A percentile compares a stretch with the other conserved stretches of the same genome.
Conservation (phyloP, 2,113 vertebrate genomes). For the Falco punctatus region DNA sequence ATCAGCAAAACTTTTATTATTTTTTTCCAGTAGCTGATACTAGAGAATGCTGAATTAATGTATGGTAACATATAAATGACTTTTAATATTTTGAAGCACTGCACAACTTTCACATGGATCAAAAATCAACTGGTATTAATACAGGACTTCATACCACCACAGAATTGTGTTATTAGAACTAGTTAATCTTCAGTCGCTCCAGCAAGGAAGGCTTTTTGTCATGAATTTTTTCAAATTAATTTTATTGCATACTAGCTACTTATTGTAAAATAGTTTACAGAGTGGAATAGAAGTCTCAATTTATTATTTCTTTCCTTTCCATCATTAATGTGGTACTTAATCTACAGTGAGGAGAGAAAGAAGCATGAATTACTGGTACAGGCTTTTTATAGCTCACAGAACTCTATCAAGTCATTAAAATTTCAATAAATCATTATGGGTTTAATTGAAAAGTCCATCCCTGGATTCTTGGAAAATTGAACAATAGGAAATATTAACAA, state of each 20-base stretch:
- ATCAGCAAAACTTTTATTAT: neutral
- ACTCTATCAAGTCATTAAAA: neutral
- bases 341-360: neutral
- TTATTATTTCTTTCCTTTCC: neutral
- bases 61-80: neutral
- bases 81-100: neutral
- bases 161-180: neutral
- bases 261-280: neutral
- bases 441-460: neutral
- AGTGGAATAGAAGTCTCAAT: neutral
- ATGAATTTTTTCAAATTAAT: neutral
- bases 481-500: neutral
- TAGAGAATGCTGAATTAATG: neutral
- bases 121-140: neutral
- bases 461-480: neutral
- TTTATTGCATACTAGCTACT: neutral
- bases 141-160: neutral
- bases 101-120: neutral
- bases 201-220: neutral
- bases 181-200: neutral
- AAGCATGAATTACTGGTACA: neutral
- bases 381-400: neutral
- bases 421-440: neutral
- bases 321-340: neutral
- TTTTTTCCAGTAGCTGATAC: neutral